Evolutionary conservation across 64 coral and sea anemone genomes (phyloP).

Genomic region (Pocillopora verrucosa): DNA sequence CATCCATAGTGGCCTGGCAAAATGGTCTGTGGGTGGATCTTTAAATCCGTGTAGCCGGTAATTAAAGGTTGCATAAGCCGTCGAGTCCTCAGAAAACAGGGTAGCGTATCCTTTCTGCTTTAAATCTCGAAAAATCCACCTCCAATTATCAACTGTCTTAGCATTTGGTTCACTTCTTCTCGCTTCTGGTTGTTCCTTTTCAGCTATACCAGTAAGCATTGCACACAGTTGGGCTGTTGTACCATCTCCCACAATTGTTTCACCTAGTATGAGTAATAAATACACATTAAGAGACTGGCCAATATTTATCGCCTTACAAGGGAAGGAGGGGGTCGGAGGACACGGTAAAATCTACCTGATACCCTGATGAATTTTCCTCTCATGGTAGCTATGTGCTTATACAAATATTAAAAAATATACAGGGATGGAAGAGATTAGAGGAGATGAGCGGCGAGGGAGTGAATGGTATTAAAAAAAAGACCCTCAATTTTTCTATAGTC

Average conservation of each 20-base stretch:
- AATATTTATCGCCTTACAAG: too few relatives aligned
- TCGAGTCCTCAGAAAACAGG: constrained; percentile 66
- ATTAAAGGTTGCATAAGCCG: constrained; percentile 59
- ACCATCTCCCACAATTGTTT: constrained; percentile 62
- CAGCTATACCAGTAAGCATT: constrained; percentile 61
- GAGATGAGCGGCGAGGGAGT: too few relatives aligned
- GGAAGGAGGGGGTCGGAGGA: too few relatives aligned
- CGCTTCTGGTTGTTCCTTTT: constrained; percentile 54
- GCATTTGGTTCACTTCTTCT: constrained; percentile 28
- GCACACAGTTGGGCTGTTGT: constrained; percentile 65
- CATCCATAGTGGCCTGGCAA: constrained; percentile 42
- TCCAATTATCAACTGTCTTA: constrained; percentile 53
- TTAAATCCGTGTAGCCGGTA: constrained; percentile 63
- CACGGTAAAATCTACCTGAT: too few relatives aligned
- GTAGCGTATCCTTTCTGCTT: constrained; percentile 69
- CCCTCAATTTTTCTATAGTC: too few relatives aligned
- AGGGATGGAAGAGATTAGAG: too few relatives aligned
- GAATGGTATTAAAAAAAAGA: too few relatives aligned
- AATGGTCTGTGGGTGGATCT: constrained; percentile 55
- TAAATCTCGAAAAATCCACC: constrained; percentile 66
- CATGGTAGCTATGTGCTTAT: too few relatives aligned
- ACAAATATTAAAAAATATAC: too few relatives aligned
- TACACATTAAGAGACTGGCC: background rate
- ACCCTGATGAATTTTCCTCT: too few relatives aligned
- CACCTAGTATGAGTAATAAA: background rate